Percentiles rank a stretch among this genome's conserved stretches.
Conservation (phyloP, 2,113 vertebrate genomes). For the Lophura nycthemera region DNA sequence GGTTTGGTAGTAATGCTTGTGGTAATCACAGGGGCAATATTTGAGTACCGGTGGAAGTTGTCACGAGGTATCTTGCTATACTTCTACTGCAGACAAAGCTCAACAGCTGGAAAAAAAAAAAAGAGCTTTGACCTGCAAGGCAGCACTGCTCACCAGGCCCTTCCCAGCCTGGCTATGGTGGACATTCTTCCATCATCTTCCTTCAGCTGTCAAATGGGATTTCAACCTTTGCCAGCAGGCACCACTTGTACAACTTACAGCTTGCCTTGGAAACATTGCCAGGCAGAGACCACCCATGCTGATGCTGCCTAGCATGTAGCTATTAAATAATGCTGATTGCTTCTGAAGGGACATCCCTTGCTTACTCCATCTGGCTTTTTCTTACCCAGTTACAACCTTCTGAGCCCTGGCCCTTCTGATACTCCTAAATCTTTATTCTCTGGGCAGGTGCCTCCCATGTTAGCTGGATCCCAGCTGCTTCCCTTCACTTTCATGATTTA, state of each 20-base stretch:
- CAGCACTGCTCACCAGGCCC: background rate
- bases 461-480: slow-evolving; percentile 21
- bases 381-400: background rate
- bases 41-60: background rate
- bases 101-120: background rate
- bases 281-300: slow-evolving; percentile 42
- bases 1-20: background rate
- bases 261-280: background rate
- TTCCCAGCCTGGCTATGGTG: background rate
- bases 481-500: slow-evolving; percentile 32
- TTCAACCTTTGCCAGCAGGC: slow-evolving; percentile 14
- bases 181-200: background rate
- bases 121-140: slow-evolving; percentile 19
- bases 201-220: background rate
- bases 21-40: slow-evolving; percentile 15
- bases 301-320: background rate
- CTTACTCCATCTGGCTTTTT: background rate
- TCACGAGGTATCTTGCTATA: slow-evolving; percentile 25
- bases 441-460: background rate
- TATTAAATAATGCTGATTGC: background rate
- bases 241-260: background rate
- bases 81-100: slow-evolving; percentile 24
- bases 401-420: background rate
- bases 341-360: background rate
- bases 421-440: background rate